Conservation (phyloP, 2,797 vertebrate species). For the Sebastes kiyomatsui region DNA sequence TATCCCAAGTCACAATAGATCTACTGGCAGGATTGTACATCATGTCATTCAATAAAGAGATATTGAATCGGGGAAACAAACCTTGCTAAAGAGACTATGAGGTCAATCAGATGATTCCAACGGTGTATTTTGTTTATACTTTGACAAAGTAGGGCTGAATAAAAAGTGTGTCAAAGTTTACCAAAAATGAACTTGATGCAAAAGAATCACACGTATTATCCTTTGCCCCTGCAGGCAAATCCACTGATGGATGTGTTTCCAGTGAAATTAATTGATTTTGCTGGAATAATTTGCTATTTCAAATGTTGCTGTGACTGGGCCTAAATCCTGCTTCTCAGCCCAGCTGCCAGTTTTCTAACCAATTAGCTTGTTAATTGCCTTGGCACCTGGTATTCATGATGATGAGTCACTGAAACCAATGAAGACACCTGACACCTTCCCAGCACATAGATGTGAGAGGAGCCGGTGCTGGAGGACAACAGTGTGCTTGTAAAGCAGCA, state of each 20-base stretch:
- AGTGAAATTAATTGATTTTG: background rate
- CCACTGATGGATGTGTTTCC: background rate
- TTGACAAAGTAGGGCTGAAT: background rate
- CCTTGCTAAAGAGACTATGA: background rate
- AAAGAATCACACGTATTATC: background rate
- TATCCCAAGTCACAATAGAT: background rate
- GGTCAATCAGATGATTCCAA: too few relatives aligned
- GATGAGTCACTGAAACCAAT: background rate
- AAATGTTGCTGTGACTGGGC: background rate
- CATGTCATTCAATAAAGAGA: background rate
- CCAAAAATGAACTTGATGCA: background rate
- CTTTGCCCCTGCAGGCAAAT: background rate
- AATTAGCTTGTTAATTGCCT: background rate
- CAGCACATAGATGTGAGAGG: background rate
- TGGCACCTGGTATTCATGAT: background rate
- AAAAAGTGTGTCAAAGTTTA: background rate
- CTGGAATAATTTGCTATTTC: background rate
- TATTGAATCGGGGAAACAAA: background rate
- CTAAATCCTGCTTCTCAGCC: background rate
- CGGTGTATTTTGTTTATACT: too few relatives aligned
- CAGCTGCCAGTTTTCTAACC: background rate
- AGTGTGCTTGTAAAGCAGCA: background rate
- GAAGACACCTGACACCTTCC: background rate
- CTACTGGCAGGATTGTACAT: background rate
- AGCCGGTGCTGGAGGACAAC: background rate